Evolutionary conservation across 2,888 invertebrate genomes (phyloP).

Genomic region (Dasypogon diadema): DNA sequence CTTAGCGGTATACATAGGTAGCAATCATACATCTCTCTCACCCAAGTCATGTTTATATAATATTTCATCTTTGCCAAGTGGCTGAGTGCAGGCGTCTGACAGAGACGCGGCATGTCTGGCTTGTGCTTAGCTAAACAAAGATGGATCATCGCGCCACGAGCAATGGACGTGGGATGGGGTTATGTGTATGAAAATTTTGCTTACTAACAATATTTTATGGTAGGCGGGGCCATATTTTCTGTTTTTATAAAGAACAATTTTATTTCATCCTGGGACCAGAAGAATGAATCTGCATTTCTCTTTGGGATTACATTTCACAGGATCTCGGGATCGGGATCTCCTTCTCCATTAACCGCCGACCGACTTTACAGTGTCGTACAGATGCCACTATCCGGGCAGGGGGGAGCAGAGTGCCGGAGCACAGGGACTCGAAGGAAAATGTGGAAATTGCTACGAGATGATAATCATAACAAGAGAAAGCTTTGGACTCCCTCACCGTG

Average conservation of each 20-base stretch:
- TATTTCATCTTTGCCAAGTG: slow-evolving; percentile 50
- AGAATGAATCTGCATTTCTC: slow-evolving; percentile 31
- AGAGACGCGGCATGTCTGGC: slow-evolving; percentile 19
- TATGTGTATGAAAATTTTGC: slow-evolving; percentile 51
- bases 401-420: neutral
- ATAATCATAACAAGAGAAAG: slow-evolving; percentile 14
- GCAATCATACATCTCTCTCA: slow-evolving; percentile 25
- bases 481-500: neutral
- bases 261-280: slow-evolving; percentile 15
- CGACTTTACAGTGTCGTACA: no score
- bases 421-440: neutral
- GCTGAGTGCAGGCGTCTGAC: slow-evolving; percentile 43
- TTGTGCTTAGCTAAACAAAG: slow-evolving; percentile 25
- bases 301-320: slow-evolving; percentile 15
- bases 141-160: slow-evolving; percentile 2
- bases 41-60: slow-evolving; percentile 46
- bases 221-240: slow-evolving; percentile 54
- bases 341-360: neutral
- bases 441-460: neutral
- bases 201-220: slow-evolving; percentile 53
- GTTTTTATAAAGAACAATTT: slow-evolving; percentile 46
- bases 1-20: slow-evolving; percentile 12
- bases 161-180: neutral
- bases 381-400: slow-evolving; percentile 3
- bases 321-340: no score